Evolutionary conservation across 1,140 invertebrate genomes (phyloP).

Genomic region (Vanessa tameamea): DNA sequence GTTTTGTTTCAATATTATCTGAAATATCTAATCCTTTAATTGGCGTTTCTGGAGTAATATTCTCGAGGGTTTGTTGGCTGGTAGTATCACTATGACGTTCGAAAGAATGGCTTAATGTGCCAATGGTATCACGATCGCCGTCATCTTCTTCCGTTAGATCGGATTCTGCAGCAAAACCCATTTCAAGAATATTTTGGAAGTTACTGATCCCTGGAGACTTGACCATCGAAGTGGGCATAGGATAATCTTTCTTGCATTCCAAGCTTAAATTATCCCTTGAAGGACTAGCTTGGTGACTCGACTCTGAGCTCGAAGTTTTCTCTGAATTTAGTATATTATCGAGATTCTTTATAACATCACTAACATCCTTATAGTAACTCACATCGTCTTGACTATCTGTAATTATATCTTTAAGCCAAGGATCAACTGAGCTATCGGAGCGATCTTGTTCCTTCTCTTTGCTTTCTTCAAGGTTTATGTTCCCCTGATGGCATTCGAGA

Average conservation of each 20-base stretch:
- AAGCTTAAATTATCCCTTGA: conserved; percentile 72
- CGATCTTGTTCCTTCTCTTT: conserved; percentile 63
- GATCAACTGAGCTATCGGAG: conserved; percentile 77
- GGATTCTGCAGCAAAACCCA: conserved; percentile 52
- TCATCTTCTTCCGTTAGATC: conserved; percentile 59
- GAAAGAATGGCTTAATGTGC: conserved; percentile 73
- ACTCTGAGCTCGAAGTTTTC: conserved; percentile 83
- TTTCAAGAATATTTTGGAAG: conserved; percentile 71
- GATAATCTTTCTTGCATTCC: conserved; percentile 74
- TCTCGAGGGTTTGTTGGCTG: conserved; percentile 73
- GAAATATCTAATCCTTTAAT: conserved; percentile 60
- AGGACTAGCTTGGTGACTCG: conserved; percentile 81
- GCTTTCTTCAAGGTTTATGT: conserved; percentile 57
- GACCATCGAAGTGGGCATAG: conserved; percentile 70
- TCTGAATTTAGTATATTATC: conserved; percentile 84
- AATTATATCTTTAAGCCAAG: conserved; percentile 82
- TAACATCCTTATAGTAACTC: conserved; percentile 83
- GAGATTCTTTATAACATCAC: conserved; percentile 84
- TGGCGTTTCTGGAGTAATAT: conserved; percentile 70
- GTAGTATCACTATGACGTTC: conserved; percentile 70
- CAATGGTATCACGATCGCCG: conserved; percentile 66
- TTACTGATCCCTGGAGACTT: conserved; percentile 74
- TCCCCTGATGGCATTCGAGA: conserved; percentile 69
- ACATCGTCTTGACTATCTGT: conserved; percentile 79
- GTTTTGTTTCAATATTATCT: conserved; percentile 42